Evolutionary conservation across 2,888 invertebrate species (phyloP).

Genomic region (Poecilus cupreus): DNA sequence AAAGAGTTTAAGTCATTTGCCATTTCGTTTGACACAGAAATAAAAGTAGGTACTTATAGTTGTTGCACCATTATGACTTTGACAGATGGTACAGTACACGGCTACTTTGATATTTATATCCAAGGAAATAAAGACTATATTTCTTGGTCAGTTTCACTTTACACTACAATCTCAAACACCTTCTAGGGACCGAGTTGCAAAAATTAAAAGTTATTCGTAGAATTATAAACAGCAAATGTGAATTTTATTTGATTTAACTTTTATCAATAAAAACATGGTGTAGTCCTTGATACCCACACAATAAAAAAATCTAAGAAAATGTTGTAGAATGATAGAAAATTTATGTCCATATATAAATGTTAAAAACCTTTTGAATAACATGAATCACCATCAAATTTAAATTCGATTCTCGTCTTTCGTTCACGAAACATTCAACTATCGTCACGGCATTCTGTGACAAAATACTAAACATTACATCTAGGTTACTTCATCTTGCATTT

Average conservation of each 20-base stretch:
- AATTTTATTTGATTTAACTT: not conserved
- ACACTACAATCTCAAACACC: not conserved
- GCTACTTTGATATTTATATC: conserved; percentile 1
- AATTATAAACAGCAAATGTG: not conserved
- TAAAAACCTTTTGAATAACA: not conserved
- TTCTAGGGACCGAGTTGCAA: conserved; percentile 3
- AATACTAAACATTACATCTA: not conserved
- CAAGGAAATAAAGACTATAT: not conserved
- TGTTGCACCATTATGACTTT: conserved; percentile 9
- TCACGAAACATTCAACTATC: not conserved
- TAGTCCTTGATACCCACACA: not conserved
- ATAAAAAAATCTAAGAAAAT: not conserved
- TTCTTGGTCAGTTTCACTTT: not conserved
- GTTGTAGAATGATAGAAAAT: not conserved
- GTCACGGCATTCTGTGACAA: not conserved
- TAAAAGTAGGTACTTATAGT: conserved; percentile 19
- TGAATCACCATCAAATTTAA: conserved; percentile 22
- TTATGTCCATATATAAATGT: conserved; percentile 12
- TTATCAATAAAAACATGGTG: not conserved
- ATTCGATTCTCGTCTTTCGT: conserved; percentile 8
- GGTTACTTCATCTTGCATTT: not conserved
- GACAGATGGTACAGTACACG: not conserved
- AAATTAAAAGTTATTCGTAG: not conserved
- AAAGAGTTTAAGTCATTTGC: conserved; percentile 9
- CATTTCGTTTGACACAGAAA: conserved; percentile 17